Conservation (phyloP, 2,888 invertebrate species). For the Frankliniella fusca region DNA sequence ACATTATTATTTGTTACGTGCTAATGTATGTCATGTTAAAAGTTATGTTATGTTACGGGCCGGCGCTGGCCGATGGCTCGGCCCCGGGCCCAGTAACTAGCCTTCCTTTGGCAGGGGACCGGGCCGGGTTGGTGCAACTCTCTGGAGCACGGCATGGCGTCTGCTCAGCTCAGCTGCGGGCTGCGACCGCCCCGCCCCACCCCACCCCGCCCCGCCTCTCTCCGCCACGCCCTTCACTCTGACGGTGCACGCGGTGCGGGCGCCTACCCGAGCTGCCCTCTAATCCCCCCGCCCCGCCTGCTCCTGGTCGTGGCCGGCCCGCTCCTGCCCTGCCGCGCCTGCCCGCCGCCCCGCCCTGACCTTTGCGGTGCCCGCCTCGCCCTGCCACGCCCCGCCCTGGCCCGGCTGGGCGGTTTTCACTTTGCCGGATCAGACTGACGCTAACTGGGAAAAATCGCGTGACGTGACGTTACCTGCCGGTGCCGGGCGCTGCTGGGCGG, state of each 20-base stretch:
- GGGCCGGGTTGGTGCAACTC: slow-evolving; percentile 6
- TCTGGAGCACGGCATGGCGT: background rate
- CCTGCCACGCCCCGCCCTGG: background rate
- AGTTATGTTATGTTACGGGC: too few relatives aligned
- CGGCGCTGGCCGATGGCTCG: too few relatives aligned
- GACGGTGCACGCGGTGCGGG: background rate
- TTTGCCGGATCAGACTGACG: slow-evolving; percentile 16
- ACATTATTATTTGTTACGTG: too few relatives aligned
- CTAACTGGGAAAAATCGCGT: slow-evolving; percentile 18
- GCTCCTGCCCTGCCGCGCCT: background rate
- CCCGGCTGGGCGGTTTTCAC: background rate
- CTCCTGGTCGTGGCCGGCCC: background rate
- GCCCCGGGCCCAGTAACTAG: slow-evolving; percentile 3
- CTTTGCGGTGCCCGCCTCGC: background rate
- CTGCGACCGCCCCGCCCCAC: background rate
- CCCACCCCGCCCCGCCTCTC: background rate
- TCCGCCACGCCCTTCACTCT: background rate
- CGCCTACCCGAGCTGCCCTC: background rate
- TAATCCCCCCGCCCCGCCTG: background rate
- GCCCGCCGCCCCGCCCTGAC: background rate
- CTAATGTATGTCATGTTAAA: too few relatives aligned
- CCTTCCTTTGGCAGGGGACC: background rate
- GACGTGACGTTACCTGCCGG: background rate
- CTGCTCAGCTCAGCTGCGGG: background rate
- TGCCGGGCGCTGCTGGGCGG: background rate